Conservation (phyloP, 2,888 invertebrate genomes). For the Busseola fusca region DNA sequence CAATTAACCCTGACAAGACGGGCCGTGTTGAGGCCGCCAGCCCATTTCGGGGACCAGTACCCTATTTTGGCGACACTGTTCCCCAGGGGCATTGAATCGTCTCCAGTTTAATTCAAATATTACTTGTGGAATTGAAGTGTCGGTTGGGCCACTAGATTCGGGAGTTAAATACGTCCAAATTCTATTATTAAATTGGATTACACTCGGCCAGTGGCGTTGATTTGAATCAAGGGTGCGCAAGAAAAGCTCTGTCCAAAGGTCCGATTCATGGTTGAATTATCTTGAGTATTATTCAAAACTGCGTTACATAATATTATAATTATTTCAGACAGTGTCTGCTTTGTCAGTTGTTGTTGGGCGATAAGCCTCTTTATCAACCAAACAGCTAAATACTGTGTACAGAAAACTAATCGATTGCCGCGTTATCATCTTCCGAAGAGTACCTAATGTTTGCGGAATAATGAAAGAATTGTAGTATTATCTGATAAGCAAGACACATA, state of each 20-base stretch:
- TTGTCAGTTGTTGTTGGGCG: background rate
- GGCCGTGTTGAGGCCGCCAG: conserved; percentile 80
- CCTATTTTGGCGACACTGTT: conserved; percentile 80
- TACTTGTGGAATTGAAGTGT: conserved; percentile 84
- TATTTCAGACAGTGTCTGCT: conserved; percentile 1
- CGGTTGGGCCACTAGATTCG: conserved; percentile 68
- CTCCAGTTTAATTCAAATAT: conserved; percentile 86
- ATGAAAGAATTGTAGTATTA: background rate
- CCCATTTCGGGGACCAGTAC: conserved; percentile 79
- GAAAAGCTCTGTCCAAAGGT: conserved; percentile 26
- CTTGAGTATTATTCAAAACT: conserved; percentile 20
- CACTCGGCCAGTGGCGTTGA: conserved; percentile 48
- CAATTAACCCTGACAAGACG: conserved; percentile 85
- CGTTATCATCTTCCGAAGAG: conserved; percentile 15
- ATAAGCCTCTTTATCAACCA: conserved; percentile 19
- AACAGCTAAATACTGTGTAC: conserved; percentile 17
- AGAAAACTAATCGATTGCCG: conserved; percentile 17
- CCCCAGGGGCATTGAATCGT: conserved; percentile 76
- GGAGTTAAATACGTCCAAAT: conserved; percentile 60
- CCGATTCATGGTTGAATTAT: conserved; percentile 16
- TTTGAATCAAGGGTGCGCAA: conserved; percentile 48
- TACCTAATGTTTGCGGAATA: conserved; percentile 13
- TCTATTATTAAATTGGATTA: conserved; percentile 63
- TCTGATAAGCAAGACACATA: conserved; percentile 7
- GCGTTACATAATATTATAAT: conserved; percentile 8